Evolutionary conservation across 2,888 invertebrate genomes (phyloP), one percentile per base, ranked within the genome.

Genomic region (Allygus modestus): DNA sequence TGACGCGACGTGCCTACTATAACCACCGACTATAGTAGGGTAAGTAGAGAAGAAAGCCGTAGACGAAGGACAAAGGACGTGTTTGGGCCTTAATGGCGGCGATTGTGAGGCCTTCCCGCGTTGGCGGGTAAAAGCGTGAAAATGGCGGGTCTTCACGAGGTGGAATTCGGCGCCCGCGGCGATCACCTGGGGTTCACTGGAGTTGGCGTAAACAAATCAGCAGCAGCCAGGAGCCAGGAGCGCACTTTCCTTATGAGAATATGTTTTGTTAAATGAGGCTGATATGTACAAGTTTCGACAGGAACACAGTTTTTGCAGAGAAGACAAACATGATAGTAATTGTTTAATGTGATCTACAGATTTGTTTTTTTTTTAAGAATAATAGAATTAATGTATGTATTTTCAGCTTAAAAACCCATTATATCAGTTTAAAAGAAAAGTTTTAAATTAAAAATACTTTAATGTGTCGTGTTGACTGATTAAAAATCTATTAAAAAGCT

Each of bases 81-180:
- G 65, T 65, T 65, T 28, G 15, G 31, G 65, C 9, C 26, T 9
- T 58, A 58, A 58, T 58, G 58, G 58, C 58, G 31, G 65, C 65
- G 31, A 31, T 65, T 26, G 28, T 54, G 54, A 23, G n/a, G 46
- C 46, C 46, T 46, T 46, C 46, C 15, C 46, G 46, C 20, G 65
- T 28, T 65, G 65, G 65, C 65, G 58, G 65, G 65, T 65, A 65
- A 65, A 65, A 65, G 65, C 65, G 65, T 65, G 65, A 65, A 65
- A 65, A 65, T 65, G 65, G 65, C 65, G 65, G 54, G 7, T 15
- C 26, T 15, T 65, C 31, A 17, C 23, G 17, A 17, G 51, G 20
- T 28, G 65, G 28, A 65, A 28, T 65, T 2, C 15, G 58, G 65
- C 28, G 31, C 65, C 65, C 65, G 65, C 65, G 65, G 65, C 28